These are phyloP conservation scores for Mungos mungo DNA, from an alignment of 2,113 vertebrate species.

Conservation along the genomic window DNA sequence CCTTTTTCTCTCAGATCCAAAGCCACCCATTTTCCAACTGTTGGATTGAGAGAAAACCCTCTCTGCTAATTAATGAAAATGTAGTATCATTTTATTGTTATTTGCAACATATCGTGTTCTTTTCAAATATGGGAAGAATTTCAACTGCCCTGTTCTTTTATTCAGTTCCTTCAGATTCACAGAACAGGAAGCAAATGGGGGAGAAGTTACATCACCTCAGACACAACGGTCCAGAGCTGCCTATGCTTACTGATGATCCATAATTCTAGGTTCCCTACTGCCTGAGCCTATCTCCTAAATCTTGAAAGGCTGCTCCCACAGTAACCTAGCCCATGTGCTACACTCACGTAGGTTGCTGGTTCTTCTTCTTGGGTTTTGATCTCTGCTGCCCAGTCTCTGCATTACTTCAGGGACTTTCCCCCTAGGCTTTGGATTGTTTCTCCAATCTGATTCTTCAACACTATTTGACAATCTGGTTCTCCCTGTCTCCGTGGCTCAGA, in stretches of 20 bases:
- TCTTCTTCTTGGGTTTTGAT: neutral
- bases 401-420: neutral
- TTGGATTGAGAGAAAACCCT: neutral
- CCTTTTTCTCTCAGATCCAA: neutral
- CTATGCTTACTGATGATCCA: neutral
- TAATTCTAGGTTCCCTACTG: neutral
- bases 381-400: neutral
- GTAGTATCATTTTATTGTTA: neutral
- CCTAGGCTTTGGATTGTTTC: neutral
- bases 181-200: neutral
- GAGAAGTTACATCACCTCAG: neutral
- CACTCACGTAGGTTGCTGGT: too few relatives aligned
- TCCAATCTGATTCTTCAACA: neutral
- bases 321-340: neutral
- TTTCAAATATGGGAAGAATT: slow-evolving; percentile 18
- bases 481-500: neutral
- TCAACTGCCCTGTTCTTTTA: neutral
- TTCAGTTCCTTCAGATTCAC: neutral
- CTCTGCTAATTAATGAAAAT: neutral
- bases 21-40: neutral
- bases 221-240: fast-evolving
- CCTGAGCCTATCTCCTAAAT: neutral
- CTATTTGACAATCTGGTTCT: neutral
- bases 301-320: neutral
- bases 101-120: neutral